These are phyloP conservation scores for Oreonectes daqikongensis DNA, from an alignment of 2,797 vertebrate genomes.

Conservation along the genomic window DNA sequence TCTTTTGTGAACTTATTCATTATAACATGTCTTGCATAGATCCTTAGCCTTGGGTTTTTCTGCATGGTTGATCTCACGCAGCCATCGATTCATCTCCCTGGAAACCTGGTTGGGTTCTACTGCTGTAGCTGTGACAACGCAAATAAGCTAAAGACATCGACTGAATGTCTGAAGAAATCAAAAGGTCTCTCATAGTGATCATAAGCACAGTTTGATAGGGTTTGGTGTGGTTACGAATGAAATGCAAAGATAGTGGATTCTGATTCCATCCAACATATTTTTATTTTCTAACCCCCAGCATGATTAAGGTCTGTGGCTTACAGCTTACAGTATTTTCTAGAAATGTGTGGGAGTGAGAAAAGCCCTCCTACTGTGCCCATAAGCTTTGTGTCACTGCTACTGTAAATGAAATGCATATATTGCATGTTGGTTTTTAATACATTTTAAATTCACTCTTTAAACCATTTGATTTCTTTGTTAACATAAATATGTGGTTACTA, in stretches of 20 bases:
- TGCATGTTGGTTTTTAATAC: neutral
- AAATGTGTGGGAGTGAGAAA: constrained; percentile 32
- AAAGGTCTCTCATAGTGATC: neutral
- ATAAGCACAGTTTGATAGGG: neutral
- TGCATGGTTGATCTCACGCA: neutral
- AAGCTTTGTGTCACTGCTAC: constrained; percentile 22
- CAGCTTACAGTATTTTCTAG: constrained; percentile 19
- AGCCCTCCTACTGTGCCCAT: neutral
- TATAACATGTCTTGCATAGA: constrained; percentile 10
- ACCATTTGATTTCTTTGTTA: neutral
- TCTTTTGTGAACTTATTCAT: constrained; percentile 25
- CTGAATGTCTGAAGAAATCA: too few species aligned
- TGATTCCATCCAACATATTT: constrained; percentile 23
- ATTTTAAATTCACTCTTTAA: neutral
- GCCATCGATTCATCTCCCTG: neutral
- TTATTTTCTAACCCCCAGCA: neutral
- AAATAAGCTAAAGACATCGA: neutral
- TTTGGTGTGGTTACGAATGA: too few species aligned
- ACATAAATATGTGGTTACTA: neutral
- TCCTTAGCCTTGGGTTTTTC: neutral
- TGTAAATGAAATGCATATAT: constrained; percentile 11
- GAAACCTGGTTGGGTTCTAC: constrained; percentile 1
- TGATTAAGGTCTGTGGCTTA: constrained; percentile 10
- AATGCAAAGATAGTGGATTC: neutral
- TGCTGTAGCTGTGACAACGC: neutral